Evolutionary conservation across 2,797 vertebrate species (phyloP), one percentile per base, ranked within the genome.

Genomic region (Anabacerthia variegaticeps): DNA sequence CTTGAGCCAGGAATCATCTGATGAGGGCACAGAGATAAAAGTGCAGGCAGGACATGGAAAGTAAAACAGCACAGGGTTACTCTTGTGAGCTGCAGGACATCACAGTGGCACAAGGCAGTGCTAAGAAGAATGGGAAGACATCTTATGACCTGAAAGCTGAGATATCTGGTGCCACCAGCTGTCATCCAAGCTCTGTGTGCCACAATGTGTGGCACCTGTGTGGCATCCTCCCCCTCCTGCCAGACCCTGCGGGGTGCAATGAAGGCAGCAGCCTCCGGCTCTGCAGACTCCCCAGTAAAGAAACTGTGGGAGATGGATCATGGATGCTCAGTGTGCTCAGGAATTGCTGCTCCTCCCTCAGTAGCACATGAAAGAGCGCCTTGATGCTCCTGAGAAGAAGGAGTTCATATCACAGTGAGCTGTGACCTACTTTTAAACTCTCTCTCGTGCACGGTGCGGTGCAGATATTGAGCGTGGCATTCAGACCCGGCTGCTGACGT

Each of bases 1-100:
- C 44, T 91, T 48, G 59, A 89, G 71, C n/a, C 88, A 86, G 82
- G 51, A 88, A 75, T 51, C 14, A 86, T 26, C 51, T 66, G 82
- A 80, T 58, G 85, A 89, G 85, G 82, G 54, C 92, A 90, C 32
- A 39, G 59, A 91, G 79, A 89, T 75, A 88, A 58, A 91, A 85
- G 39, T 19, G 36, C 34, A 44, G 58, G 28, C 72, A 72, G 91
- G 89, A 68, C 65, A 54, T 0, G 16, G 49, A 20, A 68, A 72
- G 54, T 14, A 37, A 74, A 91, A 36, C 58, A 71, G 58, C 54
- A 26, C 30, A 37, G 21, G 20, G 24, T 0, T 49, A n/a, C 49
- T 74, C 48, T 61, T 61, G 41, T 7, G 56, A 77, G 34, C 36
- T n/a, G 36, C 56, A 32, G 82, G 79, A 51, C 69, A n/a, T 32